Evolutionary conservation across 2,797 vertebrate genomes (phyloP), one percentile per base, ranked within the genome.

Genomic region (Phoxinus dragarum): DNA sequence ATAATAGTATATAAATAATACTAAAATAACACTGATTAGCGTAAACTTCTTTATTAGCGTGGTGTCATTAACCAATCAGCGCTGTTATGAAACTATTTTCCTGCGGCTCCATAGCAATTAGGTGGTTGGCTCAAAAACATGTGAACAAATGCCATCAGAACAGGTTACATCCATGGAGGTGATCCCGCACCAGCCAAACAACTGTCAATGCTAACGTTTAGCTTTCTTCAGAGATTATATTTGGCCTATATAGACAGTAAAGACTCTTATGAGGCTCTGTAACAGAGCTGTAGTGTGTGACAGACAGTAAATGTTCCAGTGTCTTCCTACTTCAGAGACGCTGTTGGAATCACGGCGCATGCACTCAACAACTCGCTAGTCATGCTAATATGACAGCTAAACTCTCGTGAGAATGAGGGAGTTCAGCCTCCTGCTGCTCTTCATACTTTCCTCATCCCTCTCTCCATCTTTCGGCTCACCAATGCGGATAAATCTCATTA

Each of bases 401-500:
- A 75, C 82, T 80, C 77, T 40, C 34, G 36, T 47, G 31, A 84
- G 47, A 75, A 71, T 72, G 56, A 84, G 47, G 36, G 69, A 61
- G 82, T 84, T 79, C 54, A 69, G 47, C 47, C 34, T 76, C 67
- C 61, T 38, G 7, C 74, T 79, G 21, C 27, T 34, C 47, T 40
- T 52, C 42, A 68, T 69, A 52, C 78, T 88, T 42, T 19, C 31
- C 54, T 69, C 86, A 80, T 56, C 75, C 81, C 73, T 38, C 85
- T 84, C 68, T 68, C 38, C 59, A 75, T 80, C 80, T 86, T 81
- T 72, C 81, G 77, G 61, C 66, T 80, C 71, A 68, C 38, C 81
- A 52, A 52, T 79, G 61, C 52, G 47, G 66, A 86, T 69, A 86
- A 86, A 87, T 83, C 72, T 72, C 81, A 84, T 86, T 83, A 89